Evolutionary conservation across 2,888 invertebrate species (phyloP).

Genomic region (Bombylius major): DNA sequence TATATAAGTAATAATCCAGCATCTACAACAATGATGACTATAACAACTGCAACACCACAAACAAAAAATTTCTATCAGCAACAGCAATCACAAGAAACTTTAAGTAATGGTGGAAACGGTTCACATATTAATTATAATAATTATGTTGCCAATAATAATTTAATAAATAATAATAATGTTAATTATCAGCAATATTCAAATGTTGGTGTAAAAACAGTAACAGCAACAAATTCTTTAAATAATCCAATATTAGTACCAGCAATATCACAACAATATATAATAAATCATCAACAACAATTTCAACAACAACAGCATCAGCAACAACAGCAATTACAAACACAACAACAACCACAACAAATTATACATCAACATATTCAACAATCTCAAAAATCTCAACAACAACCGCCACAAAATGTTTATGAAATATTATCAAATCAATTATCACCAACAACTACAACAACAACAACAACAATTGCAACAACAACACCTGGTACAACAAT

Average conservation of each 20-base stretch:
- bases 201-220: neutral
- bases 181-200: neutral
- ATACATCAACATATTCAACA: no score
- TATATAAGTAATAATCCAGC: no score
- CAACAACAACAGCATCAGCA: neutral
- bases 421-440: neutral
- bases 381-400: neutral
- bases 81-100: no score
- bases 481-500: slow-evolving; percentile 1
- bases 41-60: neutral
- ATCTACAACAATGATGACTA: neutral
- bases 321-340: neutral
- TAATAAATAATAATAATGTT: neutral
- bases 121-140: neutral
- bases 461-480: neutral
- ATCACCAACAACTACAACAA: neutral
- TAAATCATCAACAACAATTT: neutral
- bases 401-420: slow-evolving; percentile 1
- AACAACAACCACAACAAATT: no score
- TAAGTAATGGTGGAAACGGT: neutral
- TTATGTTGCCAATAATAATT: neutral
- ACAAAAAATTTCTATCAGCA: no score
- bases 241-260: neutral
- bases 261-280: neutral
- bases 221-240: neutral